These are phyloP conservation scores for Myiozetetes cayanensis DNA, from an alignment of 2,113 vertebrate species.

Conservation along the genomic window DNA sequence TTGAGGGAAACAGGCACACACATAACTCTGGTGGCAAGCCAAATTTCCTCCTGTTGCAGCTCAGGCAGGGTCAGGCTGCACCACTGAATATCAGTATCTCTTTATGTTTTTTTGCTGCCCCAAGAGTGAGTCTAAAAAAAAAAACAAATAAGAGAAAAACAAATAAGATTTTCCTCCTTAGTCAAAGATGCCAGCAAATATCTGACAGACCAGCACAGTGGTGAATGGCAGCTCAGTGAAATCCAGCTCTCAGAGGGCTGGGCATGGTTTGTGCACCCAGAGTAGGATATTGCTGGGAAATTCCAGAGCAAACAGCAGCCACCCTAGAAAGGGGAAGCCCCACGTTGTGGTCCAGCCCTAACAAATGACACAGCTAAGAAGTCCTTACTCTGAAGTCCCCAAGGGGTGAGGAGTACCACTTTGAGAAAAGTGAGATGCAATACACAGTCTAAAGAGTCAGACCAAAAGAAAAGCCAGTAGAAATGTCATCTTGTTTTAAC, in stretches of 20 bases:
- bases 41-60: neutral
- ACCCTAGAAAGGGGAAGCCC: neutral
- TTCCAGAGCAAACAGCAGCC: neutral
- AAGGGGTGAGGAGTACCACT: neutral
- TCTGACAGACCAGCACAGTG: neutral
- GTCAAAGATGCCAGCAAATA: neutral
- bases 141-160: neutral
- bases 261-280: neutral
- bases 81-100: neutral
- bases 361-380: neutral
- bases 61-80: neutral
- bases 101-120: neutral
- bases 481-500: neutral
- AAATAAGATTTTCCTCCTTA: neutral
- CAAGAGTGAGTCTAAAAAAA: neutral
- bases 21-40: neutral
- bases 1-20: neutral
- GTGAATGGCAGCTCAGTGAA: neutral
- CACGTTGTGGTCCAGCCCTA: rapidly evolving
- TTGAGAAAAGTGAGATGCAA: neutral
- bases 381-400: neutral
- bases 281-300: neutral
- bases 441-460: neutral
- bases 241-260: neutral
- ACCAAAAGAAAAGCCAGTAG: neutral